Conservation (phyloP, 2,888 invertebrate genomes). For the Sclerodermus sp. region DNA sequence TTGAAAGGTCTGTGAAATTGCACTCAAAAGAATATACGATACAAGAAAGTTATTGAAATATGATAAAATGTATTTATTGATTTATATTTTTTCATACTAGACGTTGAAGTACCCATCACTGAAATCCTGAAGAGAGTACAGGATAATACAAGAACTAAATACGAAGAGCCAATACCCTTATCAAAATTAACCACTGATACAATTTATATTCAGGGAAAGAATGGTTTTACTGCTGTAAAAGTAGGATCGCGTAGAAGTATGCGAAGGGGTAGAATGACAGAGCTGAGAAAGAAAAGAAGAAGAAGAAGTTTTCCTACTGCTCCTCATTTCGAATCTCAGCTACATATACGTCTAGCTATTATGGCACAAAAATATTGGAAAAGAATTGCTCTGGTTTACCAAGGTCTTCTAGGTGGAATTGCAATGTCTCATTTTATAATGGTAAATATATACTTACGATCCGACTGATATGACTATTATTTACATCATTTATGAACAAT, state of each 20-base stretch:
- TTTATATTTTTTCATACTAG: background rate
- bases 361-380: slow-evolving; percentile 44
- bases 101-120: slow-evolving; percentile 47
- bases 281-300: background rate
- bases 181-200: slow-evolving; percentile 47
- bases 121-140: slow-evolving; percentile 46
- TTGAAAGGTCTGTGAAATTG: slow-evolving; percentile 7
- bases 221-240: slow-evolving; percentile 50
- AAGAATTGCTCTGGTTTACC: slow-evolving; percentile 43
- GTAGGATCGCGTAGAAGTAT: slow-evolving; percentile 20
- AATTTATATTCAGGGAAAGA: slow-evolving; percentile 50
- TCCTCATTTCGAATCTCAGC: background rate
- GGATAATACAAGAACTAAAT: slow-evolving; percentile 37
- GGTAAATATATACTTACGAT: slow-evolving; percentile 28
- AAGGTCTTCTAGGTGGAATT: slow-evolving; percentile 53
- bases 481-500: too few relatives aligned
- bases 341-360: slow-evolving; percentile 49
- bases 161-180: slow-evolving; percentile 41
- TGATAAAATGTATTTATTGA: too few relatives aligned
- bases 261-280: background rate
- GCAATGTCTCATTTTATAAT: slow-evolving; percentile 49
- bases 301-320: background rate
- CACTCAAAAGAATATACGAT: too few relatives aligned
- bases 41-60: too few relatives aligned
- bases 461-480: too few relatives aligned